Evolutionary conservation across 2,888 invertebrate genomes (phyloP).

Genomic region (Epiblema foenella): DNA sequence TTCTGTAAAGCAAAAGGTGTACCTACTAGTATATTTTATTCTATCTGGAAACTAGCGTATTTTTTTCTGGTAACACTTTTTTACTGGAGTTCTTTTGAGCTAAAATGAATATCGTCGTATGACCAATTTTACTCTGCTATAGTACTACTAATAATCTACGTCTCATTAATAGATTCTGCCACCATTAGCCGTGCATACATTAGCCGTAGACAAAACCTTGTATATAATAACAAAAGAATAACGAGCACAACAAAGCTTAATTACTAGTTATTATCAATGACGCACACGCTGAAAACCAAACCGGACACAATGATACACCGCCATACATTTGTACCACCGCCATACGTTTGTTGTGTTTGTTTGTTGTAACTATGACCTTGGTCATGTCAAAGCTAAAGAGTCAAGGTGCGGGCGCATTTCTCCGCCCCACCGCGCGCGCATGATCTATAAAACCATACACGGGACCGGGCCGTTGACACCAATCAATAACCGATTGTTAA

Average conservation of each 20-base stretch:
- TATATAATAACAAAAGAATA: conserved; percentile 15
- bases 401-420: conserved; percentile 69
- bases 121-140: not conserved
- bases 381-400: conserved; percentile 65
- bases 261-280: conserved; percentile 24
- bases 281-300: conserved; percentile 31
- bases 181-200: too few species aligned
- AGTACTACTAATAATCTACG: not conserved
- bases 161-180: not conserved
- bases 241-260: conserved; percentile 21
- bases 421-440: conserved; percentile 63
- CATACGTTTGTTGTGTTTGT: conserved; percentile 52
- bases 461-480: conserved; percentile 61
- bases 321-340: conserved; percentile 52
- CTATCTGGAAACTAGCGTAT: too few species aligned
- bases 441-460: conserved; percentile 73
- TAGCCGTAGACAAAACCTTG: not conserved
- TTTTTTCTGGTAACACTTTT: too few species aligned
- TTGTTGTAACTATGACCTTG: conserved; percentile 60
- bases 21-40: too few species aligned
- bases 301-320: conserved; percentile 54
- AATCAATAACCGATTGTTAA: conserved; percentile 66
- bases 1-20: too few species aligned
- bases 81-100: too few species aligned
- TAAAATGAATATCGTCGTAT: not conserved